A percentile compares a stretch with the other conserved stretches of the same genome.
Evolutionary conservation across 2,113 vertebrate species (phyloP).

Genomic region (Sardina pilchardus): DNA sequence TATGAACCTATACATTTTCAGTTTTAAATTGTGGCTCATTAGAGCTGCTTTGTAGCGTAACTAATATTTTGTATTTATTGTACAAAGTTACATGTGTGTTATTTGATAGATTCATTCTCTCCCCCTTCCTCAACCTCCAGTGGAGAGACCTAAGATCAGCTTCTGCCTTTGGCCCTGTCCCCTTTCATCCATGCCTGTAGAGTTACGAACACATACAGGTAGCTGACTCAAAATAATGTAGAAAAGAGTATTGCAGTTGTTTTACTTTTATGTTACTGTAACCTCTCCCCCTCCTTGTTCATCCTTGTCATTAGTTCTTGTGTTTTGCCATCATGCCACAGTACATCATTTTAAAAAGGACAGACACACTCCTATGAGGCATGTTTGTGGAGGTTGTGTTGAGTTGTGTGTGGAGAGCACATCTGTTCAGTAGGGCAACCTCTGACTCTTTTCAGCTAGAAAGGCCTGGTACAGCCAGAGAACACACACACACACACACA

Average conservation of each 20-base stretch:
- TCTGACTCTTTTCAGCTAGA: neutral
- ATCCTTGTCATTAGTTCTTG: neutral
- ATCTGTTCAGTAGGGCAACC: neutral
- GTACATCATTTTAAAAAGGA: neutral
- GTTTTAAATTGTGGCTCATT: too few relatives aligned
- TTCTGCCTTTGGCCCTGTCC: too few relatives aligned
- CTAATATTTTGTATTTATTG: too few relatives aligned
- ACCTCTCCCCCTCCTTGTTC: neutral
- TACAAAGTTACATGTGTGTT: too few relatives aligned
- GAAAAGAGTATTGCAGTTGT: neutral
- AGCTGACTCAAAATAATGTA: neutral
- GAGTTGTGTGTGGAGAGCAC: neutral
- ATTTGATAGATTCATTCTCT: too few relatives aligned
- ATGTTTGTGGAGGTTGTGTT: neutral
- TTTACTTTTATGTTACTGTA: neutral
- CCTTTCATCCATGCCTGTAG: too few relatives aligned
- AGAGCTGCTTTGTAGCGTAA: too few relatives aligned
- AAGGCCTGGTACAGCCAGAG: neutral
- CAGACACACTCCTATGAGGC: neutral
- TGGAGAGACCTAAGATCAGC: too few relatives aligned
- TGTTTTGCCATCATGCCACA: neutral
- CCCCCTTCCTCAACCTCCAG: too few relatives aligned
- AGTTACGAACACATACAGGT: too few relatives aligned
- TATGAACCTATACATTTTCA: too few relatives aligned
- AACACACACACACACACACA: neutral